A percentile compares a stretch with the other conserved stretches of the same genome.
phyloP scores from a whole-genome alignment of 2,113 vertebrate species.

The Tenebrosternarchus preto region DNA sequence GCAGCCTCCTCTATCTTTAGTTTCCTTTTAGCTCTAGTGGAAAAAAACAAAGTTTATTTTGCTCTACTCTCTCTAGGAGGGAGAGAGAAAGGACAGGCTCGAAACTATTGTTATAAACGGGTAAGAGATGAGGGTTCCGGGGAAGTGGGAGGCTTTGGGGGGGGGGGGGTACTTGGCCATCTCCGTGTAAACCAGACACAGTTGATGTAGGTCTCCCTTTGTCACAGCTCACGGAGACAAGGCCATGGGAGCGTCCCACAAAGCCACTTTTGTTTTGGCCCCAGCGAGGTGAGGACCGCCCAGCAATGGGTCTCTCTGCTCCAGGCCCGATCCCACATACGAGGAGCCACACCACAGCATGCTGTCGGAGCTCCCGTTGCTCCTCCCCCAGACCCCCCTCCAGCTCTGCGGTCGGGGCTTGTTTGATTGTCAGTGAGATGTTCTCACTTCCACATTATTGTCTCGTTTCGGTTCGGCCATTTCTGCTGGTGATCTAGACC shows the following conservation, averaged over 20 bases:
- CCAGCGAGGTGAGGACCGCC: conserved; percentile 37
- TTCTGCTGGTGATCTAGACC: neutral
- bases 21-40: conserved; percentile 10
- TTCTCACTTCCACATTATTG: conserved; percentile 35
- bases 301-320: conserved; percentile 33
- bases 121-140: no score
- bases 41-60: conserved; percentile 30
- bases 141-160: neutral
- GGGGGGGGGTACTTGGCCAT: neutral
- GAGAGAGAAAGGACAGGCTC: neutral
- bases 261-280: conserved; percentile 43
- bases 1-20: conserved; percentile 33
- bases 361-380: conserved; percentile 26
- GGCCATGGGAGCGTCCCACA: conserved; percentile 9
- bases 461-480: neutral
- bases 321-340: conserved; percentile 19
- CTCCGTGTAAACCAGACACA: conserved; percentile 30
- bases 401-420: conserved; percentile 25
- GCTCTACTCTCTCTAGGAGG: neutral
- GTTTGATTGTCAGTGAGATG: conserved; percentile 21
- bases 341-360: conserved; percentile 32
- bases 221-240: conserved; percentile 6
- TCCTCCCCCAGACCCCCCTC: neutral
- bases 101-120: conserved; percentile 23
- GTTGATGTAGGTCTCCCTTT: neutral